Percentiles rank a stretch among this genome's conserved stretches.
Conservation (phyloP, 2,113 vertebrate species). For the Pelvicachromis taeniatus region DNA sequence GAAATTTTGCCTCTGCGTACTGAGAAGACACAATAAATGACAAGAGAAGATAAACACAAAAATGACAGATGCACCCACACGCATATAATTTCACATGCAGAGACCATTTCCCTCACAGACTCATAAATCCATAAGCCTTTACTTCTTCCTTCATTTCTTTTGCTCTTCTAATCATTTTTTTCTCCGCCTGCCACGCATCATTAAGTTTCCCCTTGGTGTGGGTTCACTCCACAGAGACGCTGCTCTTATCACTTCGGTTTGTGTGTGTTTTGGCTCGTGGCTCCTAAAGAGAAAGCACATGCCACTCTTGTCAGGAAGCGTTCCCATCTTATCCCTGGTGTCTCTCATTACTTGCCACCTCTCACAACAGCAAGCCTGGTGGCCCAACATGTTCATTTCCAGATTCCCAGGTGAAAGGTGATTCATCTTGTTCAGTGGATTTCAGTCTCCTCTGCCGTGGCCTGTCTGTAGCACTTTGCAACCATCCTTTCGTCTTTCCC, state of each 20-base stretch:
- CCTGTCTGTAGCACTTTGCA: neutral
- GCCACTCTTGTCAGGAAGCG: neutral
- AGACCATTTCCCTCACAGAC: neutral
- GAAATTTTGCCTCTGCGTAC: neutral
- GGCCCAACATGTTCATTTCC: neutral
- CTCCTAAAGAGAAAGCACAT: neutral
- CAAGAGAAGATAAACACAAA: neutral
- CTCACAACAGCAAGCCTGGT: neutral
- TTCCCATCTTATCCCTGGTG: neutral
- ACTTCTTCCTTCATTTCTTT: neutral
- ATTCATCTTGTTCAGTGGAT: conserved; percentile 32
- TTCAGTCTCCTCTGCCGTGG: neutral
- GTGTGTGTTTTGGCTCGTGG: neutral
- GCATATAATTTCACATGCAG: neutral
- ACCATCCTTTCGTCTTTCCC: neutral
- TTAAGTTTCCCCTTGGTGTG: conserved; percentile 31
- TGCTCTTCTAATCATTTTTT: neutral
- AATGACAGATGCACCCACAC: neutral
- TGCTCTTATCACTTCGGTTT: neutral
- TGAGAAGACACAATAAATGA: neutral
- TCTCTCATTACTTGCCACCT: neutral
- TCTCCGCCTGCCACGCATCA: neutral
- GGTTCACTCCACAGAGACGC: neutral
- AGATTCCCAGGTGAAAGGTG: neutral
- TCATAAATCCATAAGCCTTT: neutral